Conservation (phyloP, 2,797 vertebrate species). For the Tauraco hartlaubi region DNA sequence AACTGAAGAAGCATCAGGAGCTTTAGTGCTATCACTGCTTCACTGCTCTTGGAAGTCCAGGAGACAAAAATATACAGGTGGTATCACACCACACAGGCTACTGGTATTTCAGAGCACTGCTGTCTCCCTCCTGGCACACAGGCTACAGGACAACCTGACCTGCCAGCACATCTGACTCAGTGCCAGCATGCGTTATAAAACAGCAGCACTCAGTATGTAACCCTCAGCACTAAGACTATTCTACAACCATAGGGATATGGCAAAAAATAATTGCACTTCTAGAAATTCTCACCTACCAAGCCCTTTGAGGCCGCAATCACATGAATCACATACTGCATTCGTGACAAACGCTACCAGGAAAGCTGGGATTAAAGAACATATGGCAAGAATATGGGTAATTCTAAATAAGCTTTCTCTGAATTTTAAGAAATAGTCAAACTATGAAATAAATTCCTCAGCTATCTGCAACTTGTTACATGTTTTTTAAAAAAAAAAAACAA, state of each 20-base stretch:
- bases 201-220: neutral
- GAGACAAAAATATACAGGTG: neutral
- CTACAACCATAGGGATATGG: neutral
- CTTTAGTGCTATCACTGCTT: neutral
- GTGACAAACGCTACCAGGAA: neutral
- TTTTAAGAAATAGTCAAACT: neutral
- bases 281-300: slow-evolving; percentile 20
- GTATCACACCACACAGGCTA: neutral
- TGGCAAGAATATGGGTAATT: neutral
- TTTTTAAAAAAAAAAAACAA: neutral
- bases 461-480: neutral
- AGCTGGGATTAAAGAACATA: neutral
- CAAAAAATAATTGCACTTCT: slow-evolving; percentile 16
- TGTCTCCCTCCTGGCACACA: neutral
- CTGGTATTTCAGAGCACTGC: neutral
- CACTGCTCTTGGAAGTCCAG: neutral
- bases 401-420: neutral
- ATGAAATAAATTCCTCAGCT: neutral
- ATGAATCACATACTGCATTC: neutral
- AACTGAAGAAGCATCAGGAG: neutral
- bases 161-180: neutral
- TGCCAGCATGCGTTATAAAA: neutral
- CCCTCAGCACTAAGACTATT: neutral
- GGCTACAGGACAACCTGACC: neutral
- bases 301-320: neutral